These are phyloP conservation scores for Bufo gargarizans DNA, from an alignment of 2,113 vertebrate species.

Conservation along the genomic window DNA sequence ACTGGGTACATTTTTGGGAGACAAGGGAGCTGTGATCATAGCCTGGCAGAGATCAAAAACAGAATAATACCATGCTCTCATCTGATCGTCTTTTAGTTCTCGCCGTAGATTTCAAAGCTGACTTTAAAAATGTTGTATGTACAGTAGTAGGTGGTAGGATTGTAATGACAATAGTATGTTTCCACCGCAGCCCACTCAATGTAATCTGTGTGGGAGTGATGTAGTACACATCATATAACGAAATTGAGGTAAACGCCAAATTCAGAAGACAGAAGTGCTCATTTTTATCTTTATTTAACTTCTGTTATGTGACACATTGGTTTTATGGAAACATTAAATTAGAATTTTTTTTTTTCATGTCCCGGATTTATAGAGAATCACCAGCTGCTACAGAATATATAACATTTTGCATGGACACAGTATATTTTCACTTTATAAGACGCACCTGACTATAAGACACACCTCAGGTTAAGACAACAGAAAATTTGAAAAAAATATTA, in stretches of 20 bases:
- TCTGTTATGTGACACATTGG: no score
- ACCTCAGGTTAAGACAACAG: no score
- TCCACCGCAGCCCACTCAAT: neutral
- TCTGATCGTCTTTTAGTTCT: neutral
- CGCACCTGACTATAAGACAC: no score
- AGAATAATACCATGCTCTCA: conserved; percentile 11
- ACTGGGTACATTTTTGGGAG: conserved; percentile 23
- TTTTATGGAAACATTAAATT: neutral
- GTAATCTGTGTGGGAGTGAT: conserved; percentile 2
- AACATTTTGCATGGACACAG: no score
- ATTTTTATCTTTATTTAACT: neutral
- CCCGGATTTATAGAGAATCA: neutral
- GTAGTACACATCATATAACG: neutral
- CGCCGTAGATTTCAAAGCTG: neutral
- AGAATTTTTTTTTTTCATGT: neutral
- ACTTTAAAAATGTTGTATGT: conserved; percentile 17
- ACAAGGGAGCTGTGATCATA: conserved; percentile 55
- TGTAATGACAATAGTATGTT: neutral
- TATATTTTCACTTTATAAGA: no score
- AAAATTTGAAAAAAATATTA: no score
- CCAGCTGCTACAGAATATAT: neutral
- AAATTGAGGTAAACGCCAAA: neutral
- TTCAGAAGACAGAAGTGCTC: neutral
- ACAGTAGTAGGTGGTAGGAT: conserved; percentile 15
- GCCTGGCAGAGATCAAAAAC: conserved; percentile 62